Base-by-base conservation (phyloP, 2,113 vertebrate genomes). In the Oceanodroma tethys region DNA sequence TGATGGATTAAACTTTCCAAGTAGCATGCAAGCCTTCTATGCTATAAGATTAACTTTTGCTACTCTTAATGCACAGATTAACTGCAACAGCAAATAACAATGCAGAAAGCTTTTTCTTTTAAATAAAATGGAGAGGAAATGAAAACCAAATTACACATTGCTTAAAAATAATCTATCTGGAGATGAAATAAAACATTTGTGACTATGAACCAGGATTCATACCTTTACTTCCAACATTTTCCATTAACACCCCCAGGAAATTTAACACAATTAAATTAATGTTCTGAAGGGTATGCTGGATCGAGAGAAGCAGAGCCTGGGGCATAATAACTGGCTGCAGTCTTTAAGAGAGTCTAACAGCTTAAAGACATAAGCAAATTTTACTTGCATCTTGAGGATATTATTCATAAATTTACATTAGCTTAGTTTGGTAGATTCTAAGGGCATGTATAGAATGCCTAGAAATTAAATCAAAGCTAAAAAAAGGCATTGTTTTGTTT, bases 361-460 rank as follows among this genome's bases (percentile, higher is more conserved):
- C 60, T 91, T 72, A 42, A 90, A 96, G 68, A 55, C 65, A 65
- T 55, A 62, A 89, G 70, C 38, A 93, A 73, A 43, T 81, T 92
- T 91, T 56, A 81, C 86, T 79, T 96, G 75, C 59, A 92, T 86
- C 82, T 92, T 91, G 80, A 97, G 94, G 59, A 81, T 81, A 74
- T 90, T 67, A 78, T 36, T 83, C 42, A 91, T 86, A 84, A 84
- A 88, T 63, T 32, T 30, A 70, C 91, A 81, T 92, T 81, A 92
- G 68, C 78, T 91, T 58, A 52, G 89, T 30, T 9, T 47, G 65
- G 62, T 63, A 36, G 52, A 63, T 56, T 81, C 78, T 63, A 71
- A 72, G 43, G 48, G 73, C 79, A 68, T 88, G 94, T 88, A 45
- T 2, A 90, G 38, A 82, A 87, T 47, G 52, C 47, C 60, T 79